A percentile compares a stretch with the other conserved stretches of the same genome.
These are phyloP conservation scores for Hololepta plana DNA, from an alignment of 2,888 invertebrate species.

Conservation along the genomic window DNA sequence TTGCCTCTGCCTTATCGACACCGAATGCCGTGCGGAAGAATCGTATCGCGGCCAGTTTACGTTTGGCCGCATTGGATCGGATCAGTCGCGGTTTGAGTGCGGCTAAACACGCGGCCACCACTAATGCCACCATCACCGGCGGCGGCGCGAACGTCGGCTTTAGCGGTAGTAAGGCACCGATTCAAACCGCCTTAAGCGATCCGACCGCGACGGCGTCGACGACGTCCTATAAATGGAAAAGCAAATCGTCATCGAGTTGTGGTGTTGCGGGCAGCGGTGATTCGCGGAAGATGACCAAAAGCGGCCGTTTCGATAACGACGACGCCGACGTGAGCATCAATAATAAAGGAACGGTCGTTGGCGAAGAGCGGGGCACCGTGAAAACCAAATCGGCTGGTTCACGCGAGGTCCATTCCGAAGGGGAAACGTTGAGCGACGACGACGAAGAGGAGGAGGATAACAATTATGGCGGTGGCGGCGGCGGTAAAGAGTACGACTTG, in stretches of 20 bases:
- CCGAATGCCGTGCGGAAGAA: slow-evolving; percentile 38
- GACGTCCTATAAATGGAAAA: slow-evolving; percentile 20
- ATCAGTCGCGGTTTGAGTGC: slow-evolving; percentile 55
- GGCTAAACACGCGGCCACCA: slow-evolving; percentile 41
- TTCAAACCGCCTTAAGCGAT: slow-evolving; percentile 39
- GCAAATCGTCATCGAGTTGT: too few species aligned
- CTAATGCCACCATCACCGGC: too few species aligned
- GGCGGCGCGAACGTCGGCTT: too few species aligned
- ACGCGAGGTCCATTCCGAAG: slow-evolving; percentile 59
- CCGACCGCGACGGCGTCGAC: slow-evolving; percentile 41
- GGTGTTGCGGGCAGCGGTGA: too few species aligned
- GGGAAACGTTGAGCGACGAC: slow-evolving; percentile 46
- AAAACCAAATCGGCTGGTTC: too few species aligned
- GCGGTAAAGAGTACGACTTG: slow-evolving; percentile 38
- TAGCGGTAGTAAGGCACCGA: slow-evolving; percentile 35
- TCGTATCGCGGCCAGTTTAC: slow-evolving; percentile 31
- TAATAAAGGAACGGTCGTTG: too few species aligned
- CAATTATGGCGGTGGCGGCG: slow-evolving; percentile 44
- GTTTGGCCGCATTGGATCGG: slow-evolving; percentile 36
- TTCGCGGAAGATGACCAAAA: too few species aligned
- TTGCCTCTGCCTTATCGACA: too few species aligned
- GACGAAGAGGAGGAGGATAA: slow-evolving; percentile 38
- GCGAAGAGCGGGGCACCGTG: too few species aligned
- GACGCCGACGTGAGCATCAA: slow-evolving; percentile 13
- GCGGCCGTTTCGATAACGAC: slow-evolving; percentile 16